Base-by-base conservation (phyloP, 2,113 vertebrate genomes). In the Choloepus hoffmanni region DNA sequence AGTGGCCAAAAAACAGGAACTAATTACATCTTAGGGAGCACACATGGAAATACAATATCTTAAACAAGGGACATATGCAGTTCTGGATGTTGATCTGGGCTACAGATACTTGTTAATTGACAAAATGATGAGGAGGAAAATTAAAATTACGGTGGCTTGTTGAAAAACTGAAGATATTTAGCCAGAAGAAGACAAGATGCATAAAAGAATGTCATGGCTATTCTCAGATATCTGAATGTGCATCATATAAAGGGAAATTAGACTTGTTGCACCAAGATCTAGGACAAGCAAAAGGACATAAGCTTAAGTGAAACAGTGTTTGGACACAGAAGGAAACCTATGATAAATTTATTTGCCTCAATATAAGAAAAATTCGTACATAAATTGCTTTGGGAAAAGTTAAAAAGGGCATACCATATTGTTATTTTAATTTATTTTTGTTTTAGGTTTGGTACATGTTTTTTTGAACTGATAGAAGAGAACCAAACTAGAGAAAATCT, bases 381-480 rank as follows among this genome's bases (percentile, higher is more conserved):
- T 48, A 65, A 85, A 36, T 88, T 89, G 5, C 72, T 33, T 53
- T 88, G 33, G 3, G 16, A 30, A 74, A 33, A 8, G 21, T 91
- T 93, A 92, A 85, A 68, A 90, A 89, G 24, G 3, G 15, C 24
- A 10, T n/a, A 45, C 0, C 36, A 74, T 43, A 76, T 14, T 53
- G 43, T 26, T 43, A 24, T 81, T 91, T 94, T 85, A 12, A 90
- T 72, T 95, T 92, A 5, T 48, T 62, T 65, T 53, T 72, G 11
- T 53, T 85, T 94, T 36, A 15, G n/a, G 82, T 84, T 58, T 53
- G n/a, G 6, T 28, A 43, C 9, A 16, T 48, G 4, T 36, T 55
- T 70, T 92, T 88, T 81, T 86, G 60, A 90, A 12, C 74, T 95
- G 30, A 79, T 30, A 50, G 7, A 95, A 74, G 58, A 82, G 30